Evolutionary conservation across 2,113 vertebrate species (phyloP), one percentile per base, ranked within the genome.

Genomic region (Corvus cornix): DNA sequence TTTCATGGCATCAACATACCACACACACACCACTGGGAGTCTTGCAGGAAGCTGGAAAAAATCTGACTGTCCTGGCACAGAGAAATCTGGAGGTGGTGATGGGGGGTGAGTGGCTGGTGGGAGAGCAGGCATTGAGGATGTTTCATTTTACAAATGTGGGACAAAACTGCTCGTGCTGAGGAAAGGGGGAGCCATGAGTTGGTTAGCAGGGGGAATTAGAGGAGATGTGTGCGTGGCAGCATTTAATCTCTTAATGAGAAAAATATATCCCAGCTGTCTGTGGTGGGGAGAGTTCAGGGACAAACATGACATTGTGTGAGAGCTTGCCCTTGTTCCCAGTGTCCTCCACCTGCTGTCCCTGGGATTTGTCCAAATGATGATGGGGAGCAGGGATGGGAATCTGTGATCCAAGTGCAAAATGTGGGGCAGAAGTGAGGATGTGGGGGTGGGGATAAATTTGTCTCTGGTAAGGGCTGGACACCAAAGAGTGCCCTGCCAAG

Each of bases 171-270:
- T 59, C 28, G 68, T 5, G 19, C 48, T 0, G 10, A 53, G 85
- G 66, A 78, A 48, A 35, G 23, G 43, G 67, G 1, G 5, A 76
- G 76, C 24, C 23, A 0, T n/a, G 52, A 44, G 18, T 39, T 86
- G 72, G 56, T 86, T 80, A 81, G 63, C 90, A 60, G 62, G 10
- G 22, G 48, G 92, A 90, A 89, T 94, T 94, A 95, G 74, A 81
- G 53, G 77, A 84, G 73, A 62, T 81, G 41, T 53, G 77, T 87
- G 60, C 62, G 80, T 4, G 21, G 16, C 88, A 58, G 86, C 48
- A 3, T 94, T 95, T 96, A 94, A 95, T 93, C 90, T 77, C 80
- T 76, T 93, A 87, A 90, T 53, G 73, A 90, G 69, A 86, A 95
- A 84, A 95, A 80, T 75, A 93, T 77, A 77, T 86, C 85, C 79